These are phyloP conservation scores for Sylvia atricapilla DNA, from an alignment of 2,113 vertebrate genomes.

Conservation along the genomic window DNA sequence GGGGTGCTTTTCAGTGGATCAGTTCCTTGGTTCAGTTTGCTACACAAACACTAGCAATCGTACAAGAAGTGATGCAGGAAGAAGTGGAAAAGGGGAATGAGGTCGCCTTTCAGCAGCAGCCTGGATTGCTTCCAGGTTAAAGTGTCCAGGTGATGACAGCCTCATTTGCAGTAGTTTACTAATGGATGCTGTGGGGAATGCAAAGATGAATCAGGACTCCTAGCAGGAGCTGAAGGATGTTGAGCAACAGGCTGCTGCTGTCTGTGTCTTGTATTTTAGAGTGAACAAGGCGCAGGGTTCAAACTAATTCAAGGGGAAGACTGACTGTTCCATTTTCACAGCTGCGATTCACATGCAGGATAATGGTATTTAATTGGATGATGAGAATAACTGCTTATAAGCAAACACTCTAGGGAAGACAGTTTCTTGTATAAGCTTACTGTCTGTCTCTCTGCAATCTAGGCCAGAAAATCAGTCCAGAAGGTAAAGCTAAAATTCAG, in stretches of 20 bases:
- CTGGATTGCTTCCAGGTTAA: background rate
- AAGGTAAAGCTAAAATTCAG: conserved; percentile 98
- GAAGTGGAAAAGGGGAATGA: background rate
- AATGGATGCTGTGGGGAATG: background rate
- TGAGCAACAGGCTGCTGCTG: background rate
- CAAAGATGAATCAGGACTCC: background rate
- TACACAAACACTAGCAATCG: background rate
- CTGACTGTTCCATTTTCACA: background rate
- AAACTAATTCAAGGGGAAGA: background rate
- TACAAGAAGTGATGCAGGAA: background rate
- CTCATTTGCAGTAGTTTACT: background rate
- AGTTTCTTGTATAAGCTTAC: conserved; percentile 28
- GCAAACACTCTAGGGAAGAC: background rate
- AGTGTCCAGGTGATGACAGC: background rate
- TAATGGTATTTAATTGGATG: conserved; percentile 4
- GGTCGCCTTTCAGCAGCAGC: background rate
- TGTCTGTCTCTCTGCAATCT: conserved; percentile 44
- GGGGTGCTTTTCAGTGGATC: background rate
- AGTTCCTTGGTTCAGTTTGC: background rate
- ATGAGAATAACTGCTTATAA: background rate
- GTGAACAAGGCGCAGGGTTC: background rate
- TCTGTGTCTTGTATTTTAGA: background rate
- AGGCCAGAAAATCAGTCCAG: conserved; percentile 99
- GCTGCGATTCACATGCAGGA: background rate
- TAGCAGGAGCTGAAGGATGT: background rate